Conservation (phyloP, 2,797 vertebrate genomes). For the Cryptoblepharus egeriae region DNA sequence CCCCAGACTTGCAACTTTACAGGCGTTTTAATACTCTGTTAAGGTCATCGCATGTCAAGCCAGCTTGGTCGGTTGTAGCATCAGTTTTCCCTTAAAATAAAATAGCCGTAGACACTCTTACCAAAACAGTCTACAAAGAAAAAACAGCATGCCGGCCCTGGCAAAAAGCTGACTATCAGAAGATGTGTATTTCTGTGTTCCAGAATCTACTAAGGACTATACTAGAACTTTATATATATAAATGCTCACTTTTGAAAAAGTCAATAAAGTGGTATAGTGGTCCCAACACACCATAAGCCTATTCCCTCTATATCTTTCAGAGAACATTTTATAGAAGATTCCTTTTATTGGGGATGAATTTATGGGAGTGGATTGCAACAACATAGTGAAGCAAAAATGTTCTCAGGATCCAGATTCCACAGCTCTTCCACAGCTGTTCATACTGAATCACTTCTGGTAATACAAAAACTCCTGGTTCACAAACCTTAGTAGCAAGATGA, state of each 20-base stretch:
- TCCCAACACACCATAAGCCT: background rate
- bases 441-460: background rate
- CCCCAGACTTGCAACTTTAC: constrained; percentile 65
- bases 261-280: background rate
- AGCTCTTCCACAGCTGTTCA: background rate
- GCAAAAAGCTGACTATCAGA: constrained; percentile 24
- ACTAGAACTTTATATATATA: background rate
- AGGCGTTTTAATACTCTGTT: constrained; percentile 67
- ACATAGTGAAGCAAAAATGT: background rate
- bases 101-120: constrained; percentile 46
- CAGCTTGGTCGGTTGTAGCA: constrained; percentile 48
- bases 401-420: background rate
- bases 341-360: background rate
- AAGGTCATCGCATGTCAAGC: constrained; percentile 70
- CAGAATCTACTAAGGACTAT: background rate
- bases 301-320: background rate
- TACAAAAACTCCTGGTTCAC: background rate
- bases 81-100: constrained; percentile 53
- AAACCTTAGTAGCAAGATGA: background rate
- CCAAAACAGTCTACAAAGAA: background rate
- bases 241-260: fast-evolving
- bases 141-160: constrained; percentile 9
- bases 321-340: background rate
- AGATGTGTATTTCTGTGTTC: background rate
- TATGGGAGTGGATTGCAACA: background rate